These are phyloP conservation scores for Iguana delicatissima DNA, from an alignment of 2,797 vertebrate species.

Conservation along the genomic window DNA sequence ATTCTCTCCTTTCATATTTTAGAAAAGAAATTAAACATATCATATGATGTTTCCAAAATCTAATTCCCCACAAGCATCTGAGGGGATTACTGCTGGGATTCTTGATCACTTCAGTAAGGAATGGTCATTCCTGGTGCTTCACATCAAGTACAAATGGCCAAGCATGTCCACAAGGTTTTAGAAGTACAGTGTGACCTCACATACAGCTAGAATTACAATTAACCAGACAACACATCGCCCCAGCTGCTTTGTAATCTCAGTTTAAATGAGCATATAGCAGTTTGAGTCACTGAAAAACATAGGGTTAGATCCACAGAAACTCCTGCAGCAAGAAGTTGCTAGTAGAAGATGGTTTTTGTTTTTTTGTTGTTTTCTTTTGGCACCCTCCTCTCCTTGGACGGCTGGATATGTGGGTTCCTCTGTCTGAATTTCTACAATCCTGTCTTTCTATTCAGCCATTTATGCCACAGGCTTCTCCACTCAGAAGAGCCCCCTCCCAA, in stretches of 20 bases:
- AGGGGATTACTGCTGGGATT: constrained; percentile 28
- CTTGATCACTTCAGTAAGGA: not conserved
- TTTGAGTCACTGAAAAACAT: constrained; percentile 13
- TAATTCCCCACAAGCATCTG: constrained; percentile 22
- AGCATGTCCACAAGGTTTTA: constrained; percentile 66
- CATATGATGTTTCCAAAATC: rapidly evolving
- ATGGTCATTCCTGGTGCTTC: constrained; percentile 67
- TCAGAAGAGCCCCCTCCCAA: not conserved
- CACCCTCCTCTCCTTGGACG: not conserved
- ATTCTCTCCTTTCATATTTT: not conserved
- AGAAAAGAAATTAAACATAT: constrained; percentile 5
- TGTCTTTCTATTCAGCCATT: not conserved
- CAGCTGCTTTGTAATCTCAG: constrained; percentile 61
- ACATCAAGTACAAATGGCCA: constrained; percentile 74
- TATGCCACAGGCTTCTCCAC: not conserved
- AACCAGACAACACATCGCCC: constrained; percentile 44
- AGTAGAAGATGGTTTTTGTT: not conserved
- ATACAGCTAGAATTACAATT: constrained; percentile 49
- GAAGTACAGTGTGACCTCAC: constrained; percentile 63
- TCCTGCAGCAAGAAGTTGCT: not conserved
- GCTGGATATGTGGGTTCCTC: not conserved
- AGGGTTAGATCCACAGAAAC: not conserved
- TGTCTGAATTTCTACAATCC: not conserved
- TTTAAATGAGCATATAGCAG: constrained; percentile 20
- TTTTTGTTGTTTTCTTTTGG: not conserved